Percentiles rank a stretch among this genome's conserved stretches.
These are phyloP conservation scores for Dasypogon diadema DNA, from an alignment of 2,888 invertebrate species.

Conservation along the genomic window DNA sequence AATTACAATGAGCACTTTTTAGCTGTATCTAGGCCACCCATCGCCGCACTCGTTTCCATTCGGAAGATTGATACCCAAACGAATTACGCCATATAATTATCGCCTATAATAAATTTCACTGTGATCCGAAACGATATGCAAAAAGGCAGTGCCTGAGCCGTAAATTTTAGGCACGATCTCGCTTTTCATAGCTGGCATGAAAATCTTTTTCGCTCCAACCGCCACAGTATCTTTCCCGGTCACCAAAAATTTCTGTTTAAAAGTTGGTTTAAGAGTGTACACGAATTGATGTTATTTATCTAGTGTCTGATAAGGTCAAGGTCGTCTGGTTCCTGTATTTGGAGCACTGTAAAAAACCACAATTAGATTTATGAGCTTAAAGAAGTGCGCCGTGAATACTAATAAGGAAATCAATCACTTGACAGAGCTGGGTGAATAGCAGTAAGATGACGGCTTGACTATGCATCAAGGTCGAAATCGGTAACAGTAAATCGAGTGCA, in stretches of 20 bases:
- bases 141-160: neutral
- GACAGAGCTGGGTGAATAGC: neutral
- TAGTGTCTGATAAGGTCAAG: conserved; percentile 31
- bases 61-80: conserved; percentile 16
- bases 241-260: neutral
- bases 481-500: neutral
- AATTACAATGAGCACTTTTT: conserved; percentile 25
- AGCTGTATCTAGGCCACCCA: conserved; percentile 33
- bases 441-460: neutral
- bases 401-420: conserved; percentile 15
- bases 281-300: neutral
- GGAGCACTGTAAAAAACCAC: neutral
- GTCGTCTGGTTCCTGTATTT: conserved; percentile 14
- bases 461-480: neutral
- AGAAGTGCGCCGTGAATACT: conserved; percentile 32
- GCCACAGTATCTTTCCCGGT: neutral
- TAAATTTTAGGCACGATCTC: neutral
- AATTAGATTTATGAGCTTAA: conserved; percentile 33
- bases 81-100: conserved; percentile 30
- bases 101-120: conserved; percentile 38
- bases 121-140: conserved; percentile 15
- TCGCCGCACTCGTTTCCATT: conserved; percentile 22
- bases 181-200: neutral
- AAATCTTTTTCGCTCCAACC: neutral
- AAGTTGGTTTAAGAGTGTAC: neutral